These are phyloP conservation scores for Chymomyza amoena DNA, from an alignment of 2,888 invertebrate genomes.

Conservation along the genomic window DNA sequence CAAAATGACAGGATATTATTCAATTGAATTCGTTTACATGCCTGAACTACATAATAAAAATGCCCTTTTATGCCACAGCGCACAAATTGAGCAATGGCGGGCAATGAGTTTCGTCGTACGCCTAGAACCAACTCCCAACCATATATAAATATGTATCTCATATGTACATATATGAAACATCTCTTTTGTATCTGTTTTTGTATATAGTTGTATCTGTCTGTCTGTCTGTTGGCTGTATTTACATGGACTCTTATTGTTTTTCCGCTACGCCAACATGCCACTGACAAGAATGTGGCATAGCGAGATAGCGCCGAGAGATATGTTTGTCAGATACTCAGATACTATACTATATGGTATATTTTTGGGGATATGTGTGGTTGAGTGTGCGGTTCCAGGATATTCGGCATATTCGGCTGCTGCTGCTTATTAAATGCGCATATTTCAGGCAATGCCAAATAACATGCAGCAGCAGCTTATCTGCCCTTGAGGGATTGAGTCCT, in stretches of 20 bases:
- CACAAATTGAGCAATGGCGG: not conserved
- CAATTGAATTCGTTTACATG: constrained; percentile 75
- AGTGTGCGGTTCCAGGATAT: too few relatives aligned
- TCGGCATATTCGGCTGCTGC: not conserved
- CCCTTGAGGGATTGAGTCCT: not conserved
- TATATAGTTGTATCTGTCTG: not conserved
- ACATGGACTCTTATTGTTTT: not conserved
- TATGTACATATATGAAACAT: not conserved
- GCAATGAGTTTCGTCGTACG: not conserved
- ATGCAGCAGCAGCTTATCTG: not conserved
- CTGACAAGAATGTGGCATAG: not conserved
- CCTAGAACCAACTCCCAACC: not conserved
- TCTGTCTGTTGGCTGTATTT: constrained; percentile 41
- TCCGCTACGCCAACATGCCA: not conserved
- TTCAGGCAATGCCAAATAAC: constrained; percentile 18
- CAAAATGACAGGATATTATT: constrained; percentile 76
- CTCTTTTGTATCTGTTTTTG: not conserved
- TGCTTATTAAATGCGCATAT: constrained; percentile 68
- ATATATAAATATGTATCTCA: not conserved
- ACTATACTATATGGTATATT: too few relatives aligned
- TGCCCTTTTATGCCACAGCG: constrained; percentile 29
- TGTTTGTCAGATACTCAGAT: not conserved
- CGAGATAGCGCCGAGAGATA: not conserved
- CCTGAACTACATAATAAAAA: constrained; percentile 66
- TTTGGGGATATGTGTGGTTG: not conserved